phyloP scores from a whole-genome alignment of 2,113 vertebrate genomes.

The Brevimyrus niger region DNA sequence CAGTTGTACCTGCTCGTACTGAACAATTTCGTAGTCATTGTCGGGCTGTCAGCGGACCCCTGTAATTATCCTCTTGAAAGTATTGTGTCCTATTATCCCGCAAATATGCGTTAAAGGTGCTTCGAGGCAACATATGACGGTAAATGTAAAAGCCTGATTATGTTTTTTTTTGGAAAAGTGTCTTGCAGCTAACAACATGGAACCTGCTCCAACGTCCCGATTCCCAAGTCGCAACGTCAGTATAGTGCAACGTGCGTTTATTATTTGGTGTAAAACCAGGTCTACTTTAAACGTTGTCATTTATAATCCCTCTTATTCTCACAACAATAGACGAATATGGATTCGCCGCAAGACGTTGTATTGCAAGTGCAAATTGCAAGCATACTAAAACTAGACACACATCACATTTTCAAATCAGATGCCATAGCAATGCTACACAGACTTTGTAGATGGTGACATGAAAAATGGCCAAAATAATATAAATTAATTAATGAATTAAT shows the following conservation, averaged over 20 bases:
- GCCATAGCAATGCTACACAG: neutral
- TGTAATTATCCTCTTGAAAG: slow-evolving; percentile 58
- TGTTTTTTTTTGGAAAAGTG: slow-evolving; percentile 38
- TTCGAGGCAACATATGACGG: slow-evolving; percentile 39
- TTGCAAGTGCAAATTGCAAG: neutral
- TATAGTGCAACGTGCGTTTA: slow-evolving; percentile 34
- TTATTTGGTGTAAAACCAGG: slow-evolving; percentile 23
- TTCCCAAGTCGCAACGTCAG: slow-evolving; percentile 40
- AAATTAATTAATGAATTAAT: too few relatives aligned
- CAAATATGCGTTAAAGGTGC: slow-evolving; percentile 43
- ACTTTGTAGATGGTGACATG: neutral
- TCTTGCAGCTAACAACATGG: slow-evolving; percentile 42
- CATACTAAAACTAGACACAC: neutral
- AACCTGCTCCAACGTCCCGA: slow-evolving; percentile 36
- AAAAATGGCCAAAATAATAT: neutral
- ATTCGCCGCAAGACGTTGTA: slow-evolving; percentile 14
- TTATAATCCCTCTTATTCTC: slow-evolving; percentile 28
- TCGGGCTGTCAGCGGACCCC: slow-evolving; percentile 51
- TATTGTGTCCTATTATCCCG: slow-evolving; percentile 46
- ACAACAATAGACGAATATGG: slow-evolving; percentile 32
- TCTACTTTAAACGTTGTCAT: slow-evolving; percentile 35
- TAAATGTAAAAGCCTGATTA: slow-evolving; percentile 46
- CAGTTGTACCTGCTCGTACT: slow-evolving; percentile 32
- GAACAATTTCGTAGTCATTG: slow-evolving; percentile 43
- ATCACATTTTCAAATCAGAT: neutral